Conservation (phyloP, 1,140 invertebrate genomes). For the Lepidurus arcticus region DNA sequence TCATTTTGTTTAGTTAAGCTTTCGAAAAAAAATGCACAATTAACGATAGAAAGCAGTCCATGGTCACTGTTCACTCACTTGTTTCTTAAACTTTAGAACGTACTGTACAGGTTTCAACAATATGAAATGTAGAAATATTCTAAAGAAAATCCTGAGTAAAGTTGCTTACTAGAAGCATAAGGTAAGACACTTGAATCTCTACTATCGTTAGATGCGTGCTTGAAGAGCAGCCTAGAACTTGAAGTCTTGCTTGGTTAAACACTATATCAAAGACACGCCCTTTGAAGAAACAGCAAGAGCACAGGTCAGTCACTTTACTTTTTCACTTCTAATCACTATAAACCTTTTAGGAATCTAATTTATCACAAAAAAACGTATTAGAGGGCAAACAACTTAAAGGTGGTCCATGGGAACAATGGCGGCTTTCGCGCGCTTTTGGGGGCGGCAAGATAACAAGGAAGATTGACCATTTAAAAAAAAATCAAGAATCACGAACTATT, state of each 20-base stretch:
- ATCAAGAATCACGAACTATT: no score
- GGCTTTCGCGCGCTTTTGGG: not conserved
- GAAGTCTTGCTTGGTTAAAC: not conserved
- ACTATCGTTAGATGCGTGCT: not conserved
- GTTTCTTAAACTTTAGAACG: not conserved
- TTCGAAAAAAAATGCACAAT: not conserved
- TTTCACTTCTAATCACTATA: not conserved
- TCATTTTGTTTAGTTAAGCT: not conserved
- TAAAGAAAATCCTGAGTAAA: no score
- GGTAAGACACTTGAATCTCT: not conserved
- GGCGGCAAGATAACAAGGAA: not conserved
- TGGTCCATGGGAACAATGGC: not conserved
- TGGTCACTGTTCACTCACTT: not conserved
- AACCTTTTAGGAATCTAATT: not conserved
- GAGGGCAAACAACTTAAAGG: not conserved
- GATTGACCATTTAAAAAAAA: not conserved
- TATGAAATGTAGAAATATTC: no score
- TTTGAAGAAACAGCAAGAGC: not conserved
- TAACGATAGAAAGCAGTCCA: not conserved
- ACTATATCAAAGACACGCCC: not conserved
- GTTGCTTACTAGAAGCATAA: not conserved
- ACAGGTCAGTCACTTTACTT: slow-evolving; percentile 4
- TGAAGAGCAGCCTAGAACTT: slow-evolving; percentile 17
- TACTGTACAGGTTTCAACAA: not conserved
- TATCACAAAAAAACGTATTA: not conserved